Evolutionary conservation across 2,888 invertebrate genomes (phyloP).

Genomic region (Argyresthia albistria): DNA sequence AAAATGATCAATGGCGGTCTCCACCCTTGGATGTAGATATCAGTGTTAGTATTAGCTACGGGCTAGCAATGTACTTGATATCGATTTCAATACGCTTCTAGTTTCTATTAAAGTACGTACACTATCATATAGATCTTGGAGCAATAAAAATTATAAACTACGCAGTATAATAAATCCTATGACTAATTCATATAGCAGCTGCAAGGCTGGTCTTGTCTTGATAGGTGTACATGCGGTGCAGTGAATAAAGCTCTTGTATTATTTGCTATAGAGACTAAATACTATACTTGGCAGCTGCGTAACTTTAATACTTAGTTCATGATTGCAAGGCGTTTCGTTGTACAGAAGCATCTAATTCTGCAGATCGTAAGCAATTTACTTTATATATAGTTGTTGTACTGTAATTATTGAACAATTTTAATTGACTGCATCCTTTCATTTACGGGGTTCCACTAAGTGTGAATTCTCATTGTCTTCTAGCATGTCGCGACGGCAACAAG

Average conservation of each 20-base stretch:
- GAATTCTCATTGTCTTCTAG: too few relatives aligned
- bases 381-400: too few relatives aligned
- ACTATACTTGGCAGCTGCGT: conserved; percentile 6
- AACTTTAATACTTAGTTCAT: neutral
- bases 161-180: neutral
- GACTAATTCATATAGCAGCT: conserved; percentile 12
- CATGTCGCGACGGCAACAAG: neutral
- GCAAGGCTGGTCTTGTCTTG: conserved; percentile 6
- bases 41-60: conserved; percentile 2
- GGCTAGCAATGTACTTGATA: neutral
- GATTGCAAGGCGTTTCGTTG: neutral
- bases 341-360: too few relatives aligned
- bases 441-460: too few relatives aligned
- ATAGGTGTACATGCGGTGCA: neutral
- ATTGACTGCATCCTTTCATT: neutral
- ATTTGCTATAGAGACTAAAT: conserved; percentile 7
- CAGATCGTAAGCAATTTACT: too few relatives aligned
- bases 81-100: neutral
- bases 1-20: neutral
- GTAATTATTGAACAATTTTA: neutral
- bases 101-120: too few relatives aligned
- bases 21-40: neutral
- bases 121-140: neutral
- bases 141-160: neutral
- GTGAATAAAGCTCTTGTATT: neutral